Conservation (phyloP, 2,113 vertebrate species). For the Arenaria interpres region DNA sequence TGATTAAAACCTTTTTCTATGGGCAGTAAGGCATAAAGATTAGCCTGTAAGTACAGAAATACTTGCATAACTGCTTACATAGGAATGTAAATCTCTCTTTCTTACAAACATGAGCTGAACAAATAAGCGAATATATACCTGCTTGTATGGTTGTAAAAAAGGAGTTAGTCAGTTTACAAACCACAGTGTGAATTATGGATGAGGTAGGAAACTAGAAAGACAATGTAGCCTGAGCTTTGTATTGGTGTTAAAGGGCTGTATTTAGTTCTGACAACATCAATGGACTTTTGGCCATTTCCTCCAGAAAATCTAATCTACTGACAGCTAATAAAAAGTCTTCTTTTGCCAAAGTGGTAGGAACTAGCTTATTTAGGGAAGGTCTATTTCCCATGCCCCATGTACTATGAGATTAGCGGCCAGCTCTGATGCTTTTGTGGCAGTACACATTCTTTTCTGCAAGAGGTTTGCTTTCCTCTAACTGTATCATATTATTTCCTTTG, state of each 20-base stretch:
- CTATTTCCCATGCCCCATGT: neutral
- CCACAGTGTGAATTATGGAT: neutral
- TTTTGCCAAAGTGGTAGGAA: neutral
- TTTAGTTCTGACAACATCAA: neutral
- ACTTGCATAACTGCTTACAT: neutral
- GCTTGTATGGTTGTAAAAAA: neutral
- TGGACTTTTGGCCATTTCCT: neutral
- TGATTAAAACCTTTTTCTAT: neutral
- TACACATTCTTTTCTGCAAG: neutral
- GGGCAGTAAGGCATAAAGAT: neutral
- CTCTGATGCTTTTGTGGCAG: neutral
- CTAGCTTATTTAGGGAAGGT: neutral
- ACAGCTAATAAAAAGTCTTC: neutral
- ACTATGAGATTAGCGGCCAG: neutral
- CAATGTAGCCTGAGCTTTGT: neutral
- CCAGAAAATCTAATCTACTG: neutral
- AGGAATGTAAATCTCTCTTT: neutral
- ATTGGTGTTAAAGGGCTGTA: neutral
- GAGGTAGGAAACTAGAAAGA: neutral
- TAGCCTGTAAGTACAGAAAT: neutral
- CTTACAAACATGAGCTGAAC: neutral
- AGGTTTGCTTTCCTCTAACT: neutral
- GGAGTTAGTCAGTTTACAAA: neutral
- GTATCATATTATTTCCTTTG: neutral
- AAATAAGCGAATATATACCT: neutral